Evolutionary conservation across 30 jellyfish, hydroid and myxozoan genomes (phyloP).

Genomic region (Hydra vulgaris): DNA sequence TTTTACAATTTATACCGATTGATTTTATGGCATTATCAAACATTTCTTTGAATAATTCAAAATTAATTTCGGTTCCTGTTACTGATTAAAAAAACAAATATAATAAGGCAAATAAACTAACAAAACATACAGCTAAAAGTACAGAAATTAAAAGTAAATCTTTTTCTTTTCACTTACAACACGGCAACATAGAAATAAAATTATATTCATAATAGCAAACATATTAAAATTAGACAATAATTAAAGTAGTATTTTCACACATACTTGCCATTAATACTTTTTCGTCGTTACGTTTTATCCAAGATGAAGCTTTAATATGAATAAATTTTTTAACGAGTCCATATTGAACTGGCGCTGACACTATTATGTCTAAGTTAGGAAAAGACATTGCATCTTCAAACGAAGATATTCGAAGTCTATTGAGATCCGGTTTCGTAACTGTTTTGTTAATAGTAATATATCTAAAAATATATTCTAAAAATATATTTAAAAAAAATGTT

Average conservation of each 20-base stretch:
- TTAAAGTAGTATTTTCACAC: too few relatives aligned
- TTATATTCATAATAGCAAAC: too few relatives aligned
- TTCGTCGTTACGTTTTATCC: not conserved
- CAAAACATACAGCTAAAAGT: too few relatives aligned
- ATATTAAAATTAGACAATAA: too few relatives aligned
- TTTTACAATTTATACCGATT: not conserved
- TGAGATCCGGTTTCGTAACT: not conserved
- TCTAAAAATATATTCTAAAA: too few relatives aligned
- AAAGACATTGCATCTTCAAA: not conserved
- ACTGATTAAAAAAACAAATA: not conserved
- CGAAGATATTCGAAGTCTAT: not conserved
- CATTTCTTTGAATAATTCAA: not conserved
- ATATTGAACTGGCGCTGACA: not conserved
- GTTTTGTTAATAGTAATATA: too few relatives aligned
- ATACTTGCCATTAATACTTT: constrained; percentile 2
- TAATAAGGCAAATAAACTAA: too few relatives aligned
- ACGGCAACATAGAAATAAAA: too few relatives aligned
- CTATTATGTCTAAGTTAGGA: not conserved
- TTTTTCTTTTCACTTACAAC: too few relatives aligned
- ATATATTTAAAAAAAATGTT: not conserved
- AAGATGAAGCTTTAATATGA: constrained; percentile 2
- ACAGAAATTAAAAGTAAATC: too few relatives aligned
- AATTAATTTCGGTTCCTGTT: not conserved
- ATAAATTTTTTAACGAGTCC: not conserved
- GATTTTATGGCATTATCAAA: not conserved